A percentile compares a stretch with the other conserved stretches of the same genome.
These are phyloP conservation scores for Lobophora halterata DNA, from an alignment of 2,888 invertebrate species.

Conservation along the genomic window DNA sequence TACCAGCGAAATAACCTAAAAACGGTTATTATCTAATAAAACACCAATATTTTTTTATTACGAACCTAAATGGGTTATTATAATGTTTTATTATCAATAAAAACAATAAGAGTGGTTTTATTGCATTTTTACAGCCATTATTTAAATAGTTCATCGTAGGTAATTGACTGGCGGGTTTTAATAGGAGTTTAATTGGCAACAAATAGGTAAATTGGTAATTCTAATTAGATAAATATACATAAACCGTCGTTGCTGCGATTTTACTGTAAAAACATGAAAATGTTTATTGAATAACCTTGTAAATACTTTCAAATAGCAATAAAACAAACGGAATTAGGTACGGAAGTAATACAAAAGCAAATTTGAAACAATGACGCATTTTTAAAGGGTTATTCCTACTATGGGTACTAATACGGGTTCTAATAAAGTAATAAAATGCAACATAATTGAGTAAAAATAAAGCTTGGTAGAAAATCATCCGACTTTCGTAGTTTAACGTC, in stretches of 20 bases:
- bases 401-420: no score
- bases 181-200: conserved; percentile 32
- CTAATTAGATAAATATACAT: conserved; percentile 39
- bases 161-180: conserved; percentile 31
- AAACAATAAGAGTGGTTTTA: conserved; percentile 52
- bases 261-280: conserved; percentile 1
- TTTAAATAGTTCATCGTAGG: conserved; percentile 44
- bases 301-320: no score
- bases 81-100: conserved; percentile 46
- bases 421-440: no score
- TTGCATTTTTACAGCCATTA: conserved; percentile 43
- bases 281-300: neutral
- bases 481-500: no score
- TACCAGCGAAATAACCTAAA: conserved; percentile 26
- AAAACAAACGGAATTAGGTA: no score
- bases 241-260: conserved; percentile 1
- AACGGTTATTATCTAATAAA: conserved; percentile 29
- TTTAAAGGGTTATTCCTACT: no score
- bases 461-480: no score
- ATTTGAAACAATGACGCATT: no score
- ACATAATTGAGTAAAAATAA: no score
- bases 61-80: conserved; percentile 32
- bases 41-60: conserved; percentile 32
- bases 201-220: conserved; percentile 32
- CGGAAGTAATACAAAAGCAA: no score